Base-by-base conservation (phyloP, 2,888 invertebrate genomes). In the Spodoptera picta region DNA sequence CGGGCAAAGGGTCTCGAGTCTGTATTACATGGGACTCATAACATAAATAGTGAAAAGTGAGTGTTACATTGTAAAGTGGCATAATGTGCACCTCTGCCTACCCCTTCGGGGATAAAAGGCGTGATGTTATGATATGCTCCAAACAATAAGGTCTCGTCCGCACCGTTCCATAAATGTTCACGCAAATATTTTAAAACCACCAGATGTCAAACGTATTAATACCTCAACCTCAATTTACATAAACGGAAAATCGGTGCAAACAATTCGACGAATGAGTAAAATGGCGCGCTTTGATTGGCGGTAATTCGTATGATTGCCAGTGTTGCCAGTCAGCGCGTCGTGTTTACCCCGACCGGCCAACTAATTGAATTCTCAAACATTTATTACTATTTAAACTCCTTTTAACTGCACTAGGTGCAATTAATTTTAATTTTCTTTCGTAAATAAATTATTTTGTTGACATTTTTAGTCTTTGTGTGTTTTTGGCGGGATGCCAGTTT, bases 351-450 rank as follows among this genome's bases (percentile, higher is more conserved):
- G 47, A 49, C 60, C 46, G 9, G 24, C 23, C n/a, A 27, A 54
- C 51, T 77, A 78, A 78, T 80, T 80, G 78, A 61, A 65, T 80
- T 52, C 64, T 72, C 64, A 71, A 80, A 67, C 49, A 72, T 80
- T 69, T 78, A 78, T 65, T 65, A 60, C 50, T 46, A 11, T 48
- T 57, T 24, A 42, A 58, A 52, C 45, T 75, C 50, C 47, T 36
- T 47, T 43, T 59, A 53, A 56, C 43, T 70, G 65, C 55, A 75
- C 49, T 75, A 19, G 44, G 9, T 47, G 36, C 44, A 49, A 48
- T 61, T 46, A 48, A 68, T 59, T 62, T 56, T 11, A 56, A 59
- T 53, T 69, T 51, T 47, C n/a, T 44, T 24, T 48, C n/a, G 36
- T 44, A 19, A 36, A 46, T 52, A 27, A 19, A 45, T 60, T 53